Evolutionary conservation across 2,113 vertebrate species (phyloP), one percentile per base, ranked within the genome.

Genomic region (Cyanoramphus novaezelandiae): DNA sequence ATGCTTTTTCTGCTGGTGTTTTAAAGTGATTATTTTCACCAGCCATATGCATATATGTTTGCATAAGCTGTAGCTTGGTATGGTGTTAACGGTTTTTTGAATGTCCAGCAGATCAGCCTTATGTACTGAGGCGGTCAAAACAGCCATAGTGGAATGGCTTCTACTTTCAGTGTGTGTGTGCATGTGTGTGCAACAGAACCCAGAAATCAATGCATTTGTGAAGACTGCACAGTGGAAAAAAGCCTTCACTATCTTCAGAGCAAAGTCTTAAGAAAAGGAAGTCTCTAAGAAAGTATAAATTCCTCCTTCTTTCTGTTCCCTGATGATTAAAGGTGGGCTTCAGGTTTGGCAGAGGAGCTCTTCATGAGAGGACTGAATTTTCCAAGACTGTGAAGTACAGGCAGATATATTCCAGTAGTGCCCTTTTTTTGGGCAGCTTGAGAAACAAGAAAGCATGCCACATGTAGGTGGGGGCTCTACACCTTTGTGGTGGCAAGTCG

Each of bases 311-410:
- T 92, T 68, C 33, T 21, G 19, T 16, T 57, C 29, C 10, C 8
- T 41, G 17, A 27, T 62, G 39, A 27, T 10, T 75, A 62, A 84
- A 74, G 65, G 64, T 43, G 37, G 62, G 63, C 86, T 86, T 53
- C 44, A 68, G 18, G 77, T 86, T 83, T 93, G 59, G 10, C 70
- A 85, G 46, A 85, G 50, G 31, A 49, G 41, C 50, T 86, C 70
- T 55, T 71, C 35, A 82, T 72, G 39, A 64, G 19, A 68, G 52
- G 46, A 27, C 17, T 72, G 50, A 39, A 33, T 78, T 86, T 89
- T 50, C 57, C 41, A 44, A 28, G 31, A 10, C n/a, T 31, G 31
- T n/a, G 35, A 37, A 55, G 24, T 62, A 52, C 46, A 53, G 70
- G n/a, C n/a, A 77, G n/a, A 9, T 63, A 20, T 37, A 72, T 88